Evolutionary conservation across 92 coral and sea anemone species (phyloP).

Genomic region (Meandrina meandrites): DNA sequence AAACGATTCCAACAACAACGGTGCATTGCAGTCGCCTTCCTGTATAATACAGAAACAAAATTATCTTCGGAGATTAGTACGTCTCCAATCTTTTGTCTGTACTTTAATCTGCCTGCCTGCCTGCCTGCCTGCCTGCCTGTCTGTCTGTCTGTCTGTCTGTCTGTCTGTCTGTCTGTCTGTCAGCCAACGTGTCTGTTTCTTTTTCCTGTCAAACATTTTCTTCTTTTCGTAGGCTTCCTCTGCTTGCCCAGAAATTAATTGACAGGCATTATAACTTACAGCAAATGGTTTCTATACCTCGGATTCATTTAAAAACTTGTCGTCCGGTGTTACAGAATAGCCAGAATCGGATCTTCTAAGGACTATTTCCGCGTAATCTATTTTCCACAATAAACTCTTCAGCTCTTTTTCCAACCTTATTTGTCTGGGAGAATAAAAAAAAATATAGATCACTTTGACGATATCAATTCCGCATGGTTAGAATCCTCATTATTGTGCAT

Average conservation of each 20-base stretch:
- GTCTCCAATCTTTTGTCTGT: no score
- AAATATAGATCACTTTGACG: neutral
- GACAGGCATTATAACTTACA: neutral
- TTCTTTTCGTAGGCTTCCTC: neutral
- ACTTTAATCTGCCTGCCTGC: neutral
- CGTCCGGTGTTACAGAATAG: slow-evolving; percentile 8
- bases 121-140: neutral
- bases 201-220: no score
- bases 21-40: slow-evolving; percentile 2
- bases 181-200: neutral
- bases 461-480: neutral
- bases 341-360: slow-evolving; percentile 15
- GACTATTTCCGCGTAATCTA: slow-evolving; percentile 68
- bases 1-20: slow-evolving; percentile 17
- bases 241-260: neutral
- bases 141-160: neutral
- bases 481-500: neutral
- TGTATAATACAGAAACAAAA: neutral
- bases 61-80: neutral
- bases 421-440: slow-evolving; percentile 51
- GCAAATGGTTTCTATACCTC: neutral
- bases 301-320: neutral
- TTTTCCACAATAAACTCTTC: slow-evolving; percentile 86
- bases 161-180: neutral
- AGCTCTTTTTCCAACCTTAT: slow-evolving; percentile 76